Base-by-base conservation (phyloP, 2,113 vertebrate species). In the Phrynosoma platyrhinos region DNA sequence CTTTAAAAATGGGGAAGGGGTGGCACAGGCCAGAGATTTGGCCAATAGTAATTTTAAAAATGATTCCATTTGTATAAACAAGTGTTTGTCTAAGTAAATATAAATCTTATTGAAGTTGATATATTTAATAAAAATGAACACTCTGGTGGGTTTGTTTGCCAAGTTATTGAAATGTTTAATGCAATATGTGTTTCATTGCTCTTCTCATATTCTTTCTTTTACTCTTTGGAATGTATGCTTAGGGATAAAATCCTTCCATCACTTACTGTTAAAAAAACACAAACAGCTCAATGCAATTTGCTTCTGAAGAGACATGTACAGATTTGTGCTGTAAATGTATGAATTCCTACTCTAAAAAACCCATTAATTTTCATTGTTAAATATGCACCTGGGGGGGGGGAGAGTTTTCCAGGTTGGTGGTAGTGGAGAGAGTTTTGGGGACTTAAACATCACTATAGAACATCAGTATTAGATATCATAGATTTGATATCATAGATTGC, bases 121-220 rank as follows among this genome's bases (percentile, higher is more conserved):
- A 40, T 74, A 64, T 77, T 1, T 91, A 84, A 92, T 77, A 91
- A 84, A 72, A 6, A 79, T 8, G 55, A 91, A 78, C 2, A 2
- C 9, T 71, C 87, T 55, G 25, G 2, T 83, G 36, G 80, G n/a
- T 40, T 87, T 87, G 0, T 68, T 68, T 55, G 13, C 32, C 87
- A 87, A 80, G 87, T 86, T 90, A 84, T 3, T 90, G 62, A 92
- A 91, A 80, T 69, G 9, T 53, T 84, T 92, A 83, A 81, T 27
- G 85, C 85, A 77, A 74, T 55, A 89, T 88, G 0, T 12, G 82
- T 87, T 85, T 25, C 42, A 74, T 74, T 80, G 82, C 1, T 77
- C 14, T 68, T 85, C 42, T 90, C 83, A 86, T 79, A 89, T 83
- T 86, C 52, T 64, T 25, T 58, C 13, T 64, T 0, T 13, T 36